phyloP scores from a whole-genome alignment of 2,113 vertebrate genomes.

The Vulpes lagopus region DNA sequence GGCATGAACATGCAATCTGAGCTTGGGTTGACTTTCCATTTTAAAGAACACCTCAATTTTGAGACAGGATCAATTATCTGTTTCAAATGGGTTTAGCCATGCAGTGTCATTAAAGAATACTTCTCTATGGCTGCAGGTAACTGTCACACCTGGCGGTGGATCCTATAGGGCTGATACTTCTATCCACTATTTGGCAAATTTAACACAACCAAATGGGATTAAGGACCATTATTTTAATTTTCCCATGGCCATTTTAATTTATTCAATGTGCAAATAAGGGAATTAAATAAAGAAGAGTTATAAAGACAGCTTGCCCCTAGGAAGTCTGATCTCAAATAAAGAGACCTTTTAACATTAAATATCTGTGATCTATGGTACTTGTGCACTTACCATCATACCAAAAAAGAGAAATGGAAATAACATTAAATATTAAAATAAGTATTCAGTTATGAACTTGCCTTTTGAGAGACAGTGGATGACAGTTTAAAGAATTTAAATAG shows the following conservation, averaged over 20 bases:
- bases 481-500: neutral
- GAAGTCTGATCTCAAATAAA: constrained; percentile 22
- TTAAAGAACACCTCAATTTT: neutral
- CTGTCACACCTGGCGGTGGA: neutral
- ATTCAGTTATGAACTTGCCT: neutral
- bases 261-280: neutral
- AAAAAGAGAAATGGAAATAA: neutral
- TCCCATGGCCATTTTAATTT: neutral
- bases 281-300: constrained; percentile 29
- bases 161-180: neutral
- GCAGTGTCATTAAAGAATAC: neutral
- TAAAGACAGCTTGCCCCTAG: neutral
- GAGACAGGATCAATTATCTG: neutral
- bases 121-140: neutral
- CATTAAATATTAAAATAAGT: neutral
- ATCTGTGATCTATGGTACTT: neutral
- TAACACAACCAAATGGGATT: neutral
- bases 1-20: neutral
- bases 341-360: neutral
- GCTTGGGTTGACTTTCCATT: neutral
- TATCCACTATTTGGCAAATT: neutral
- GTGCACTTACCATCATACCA: neutral
- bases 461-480: neutral
- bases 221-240: neutral
- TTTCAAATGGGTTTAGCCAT: neutral